Evolutionary conservation across 1,140 invertebrate species (phyloP).

Genomic region (Dendroctonus valens): DNA sequence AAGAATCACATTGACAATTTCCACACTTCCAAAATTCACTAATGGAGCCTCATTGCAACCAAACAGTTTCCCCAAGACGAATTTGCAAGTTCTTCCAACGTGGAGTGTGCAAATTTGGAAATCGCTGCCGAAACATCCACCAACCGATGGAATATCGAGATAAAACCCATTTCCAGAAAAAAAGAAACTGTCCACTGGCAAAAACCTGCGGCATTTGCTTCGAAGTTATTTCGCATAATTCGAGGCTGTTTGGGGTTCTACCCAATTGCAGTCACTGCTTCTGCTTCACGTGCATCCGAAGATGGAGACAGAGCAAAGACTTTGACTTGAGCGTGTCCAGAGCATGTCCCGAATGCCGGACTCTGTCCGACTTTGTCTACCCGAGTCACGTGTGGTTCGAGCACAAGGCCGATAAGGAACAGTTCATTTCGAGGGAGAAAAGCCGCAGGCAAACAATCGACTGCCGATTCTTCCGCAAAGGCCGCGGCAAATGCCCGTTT

Average conservation of each 20-base stretch:
- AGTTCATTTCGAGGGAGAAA: constrained; percentile 78
- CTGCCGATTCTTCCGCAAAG: constrained; percentile 84
- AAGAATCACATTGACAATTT: too few relatives aligned
- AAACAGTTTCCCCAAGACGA: too few relatives aligned
- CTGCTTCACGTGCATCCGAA: constrained; percentile 80
- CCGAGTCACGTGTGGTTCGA: constrained; percentile 85
- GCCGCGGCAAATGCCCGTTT: constrained; percentile 80
- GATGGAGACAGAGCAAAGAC: constrained; percentile 79
- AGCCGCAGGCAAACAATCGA: constrained; percentile 69
- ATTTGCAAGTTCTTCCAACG: too few relatives aligned
- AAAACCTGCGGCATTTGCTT: constrained; percentile 81
- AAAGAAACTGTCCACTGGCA: too few relatives aligned
- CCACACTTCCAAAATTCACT: too few relatives aligned
- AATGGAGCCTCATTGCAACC: too few relatives aligned
- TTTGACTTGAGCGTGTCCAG: constrained; percentile 63
- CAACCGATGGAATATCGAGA: too few relatives aligned
- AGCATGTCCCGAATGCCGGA: constrained; percentile 81
- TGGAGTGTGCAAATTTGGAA: too few relatives aligned
- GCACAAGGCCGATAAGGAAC: constrained; percentile 77
- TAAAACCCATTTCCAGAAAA: too few relatives aligned
- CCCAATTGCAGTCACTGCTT: constrained; percentile 88
- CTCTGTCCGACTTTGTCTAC: constrained; percentile 70
- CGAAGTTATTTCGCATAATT: constrained; percentile 72
- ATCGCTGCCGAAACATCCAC: too few relatives aligned
- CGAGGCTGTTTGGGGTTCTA: constrained; percentile 76